These are phyloP conservation scores for Pycnonotus jocosus DNA, from an alignment of 2,113 vertebrate genomes.

Conservation along the genomic window DNA sequence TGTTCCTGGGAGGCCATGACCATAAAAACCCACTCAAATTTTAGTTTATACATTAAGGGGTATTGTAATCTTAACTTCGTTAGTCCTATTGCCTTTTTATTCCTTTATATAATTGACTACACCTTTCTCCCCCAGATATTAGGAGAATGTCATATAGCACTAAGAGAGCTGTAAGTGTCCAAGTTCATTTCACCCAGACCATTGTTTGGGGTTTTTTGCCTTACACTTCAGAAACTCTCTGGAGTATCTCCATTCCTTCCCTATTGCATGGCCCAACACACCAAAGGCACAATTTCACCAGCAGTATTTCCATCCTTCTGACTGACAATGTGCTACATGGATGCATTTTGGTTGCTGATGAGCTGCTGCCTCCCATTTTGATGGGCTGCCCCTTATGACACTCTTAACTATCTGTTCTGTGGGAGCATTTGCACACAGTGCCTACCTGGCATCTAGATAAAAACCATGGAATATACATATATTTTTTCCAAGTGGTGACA, in stretches of 20 bases:
- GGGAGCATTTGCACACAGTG: background rate
- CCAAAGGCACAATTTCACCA: background rate
- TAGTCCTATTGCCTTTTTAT: background rate
- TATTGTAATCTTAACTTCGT: background rate
- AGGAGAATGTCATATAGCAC: background rate
- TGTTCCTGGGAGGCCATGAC: background rate
- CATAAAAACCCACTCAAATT: rapidly evolving
- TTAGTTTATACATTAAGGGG: background rate
- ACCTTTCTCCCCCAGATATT: background rate
- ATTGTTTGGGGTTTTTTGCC: background rate
- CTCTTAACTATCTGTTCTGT: background rate
- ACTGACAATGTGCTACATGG: background rate
- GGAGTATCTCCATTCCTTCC: background rate
- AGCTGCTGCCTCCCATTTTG: background rate
- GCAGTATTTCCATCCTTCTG: background rate
- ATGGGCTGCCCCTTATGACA: background rate
- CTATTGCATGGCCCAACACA: background rate
- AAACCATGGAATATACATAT: background rate
- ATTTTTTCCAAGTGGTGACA: background rate
- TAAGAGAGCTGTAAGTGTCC: background rate
- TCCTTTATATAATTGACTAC: background rate
- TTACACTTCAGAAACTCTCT: background rate
- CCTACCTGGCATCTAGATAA: constrained; percentile 34
- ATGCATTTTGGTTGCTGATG: background rate
- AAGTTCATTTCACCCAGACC: background rate